A percentile compares a stretch with the other conserved stretches of the same genome.
These are phyloP conservation scores for Trogon melanurus DNA, from an alignment of 2,113 vertebrate genomes.

Conservation along the genomic window DNA sequence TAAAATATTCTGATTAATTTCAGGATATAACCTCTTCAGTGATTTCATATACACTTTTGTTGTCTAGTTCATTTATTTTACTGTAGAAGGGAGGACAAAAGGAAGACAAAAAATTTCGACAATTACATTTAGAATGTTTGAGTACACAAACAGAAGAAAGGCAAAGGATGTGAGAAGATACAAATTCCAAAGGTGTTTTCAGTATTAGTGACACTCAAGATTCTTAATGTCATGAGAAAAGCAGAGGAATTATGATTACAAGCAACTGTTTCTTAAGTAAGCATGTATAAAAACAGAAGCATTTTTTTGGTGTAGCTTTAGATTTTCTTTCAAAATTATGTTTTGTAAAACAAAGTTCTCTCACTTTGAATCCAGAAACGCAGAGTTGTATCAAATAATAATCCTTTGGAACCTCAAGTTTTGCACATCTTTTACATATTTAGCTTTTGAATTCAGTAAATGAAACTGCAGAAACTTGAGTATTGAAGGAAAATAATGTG, in stretches of 20 bases:
- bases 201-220: neutral
- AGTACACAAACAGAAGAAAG: neutral
- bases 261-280: neutral
- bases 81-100: neutral
- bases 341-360: neutral
- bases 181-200: neutral
- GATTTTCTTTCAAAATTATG: neutral
- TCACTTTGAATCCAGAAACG: neutral
- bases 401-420: neutral
- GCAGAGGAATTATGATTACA: neutral
- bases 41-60: constrained; percentile 8
- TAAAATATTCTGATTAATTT: constrained; percentile 64
- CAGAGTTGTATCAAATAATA: neutral
- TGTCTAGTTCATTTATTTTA: constrained; percentile 9
- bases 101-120: neutral
- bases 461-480: neutral
- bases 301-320: neutral
- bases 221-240: neutral
- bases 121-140: neutral
- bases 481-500: neutral
- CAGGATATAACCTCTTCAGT: neutral
- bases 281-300: fast-evolving
- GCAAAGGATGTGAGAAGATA: neutral
- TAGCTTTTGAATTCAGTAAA: neutral
- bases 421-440: neutral